phyloP scores from a whole-genome alignment of 2,797 vertebrate species.

The Catostomus latipinnis region DNA sequence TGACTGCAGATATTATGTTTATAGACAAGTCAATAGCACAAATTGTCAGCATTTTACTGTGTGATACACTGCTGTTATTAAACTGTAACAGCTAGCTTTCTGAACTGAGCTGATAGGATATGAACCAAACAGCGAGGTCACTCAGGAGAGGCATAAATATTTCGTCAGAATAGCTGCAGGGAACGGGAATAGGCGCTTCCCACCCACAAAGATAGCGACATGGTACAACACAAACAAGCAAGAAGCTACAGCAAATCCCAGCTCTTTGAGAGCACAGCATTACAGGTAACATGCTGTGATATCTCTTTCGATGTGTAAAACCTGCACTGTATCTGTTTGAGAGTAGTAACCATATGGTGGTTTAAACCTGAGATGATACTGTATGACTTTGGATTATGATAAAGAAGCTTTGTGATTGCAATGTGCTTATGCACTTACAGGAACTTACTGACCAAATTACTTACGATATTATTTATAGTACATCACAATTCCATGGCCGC shows the following conservation, averaged over 20 bases:
- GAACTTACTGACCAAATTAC: conserved; percentile 10
- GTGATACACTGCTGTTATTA: conserved; percentile 2
- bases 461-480: conserved; percentile 3
- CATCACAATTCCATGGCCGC: background rate
- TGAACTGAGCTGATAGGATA: background rate
- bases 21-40: background rate
- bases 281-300: conserved; percentile 31
- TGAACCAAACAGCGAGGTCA: conserved; percentile 34
- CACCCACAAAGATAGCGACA: conserved; percentile 23
- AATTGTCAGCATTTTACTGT: background rate
- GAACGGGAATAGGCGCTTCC: conserved; percentile 3
- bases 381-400: conserved; percentile 12
- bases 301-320: conserved; percentile 13
- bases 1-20: conserved; percentile 13
- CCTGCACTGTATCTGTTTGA: background rate
- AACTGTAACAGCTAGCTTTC: conserved; percentile 1
- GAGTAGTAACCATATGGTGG: background rate
- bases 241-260: conserved; percentile 18
- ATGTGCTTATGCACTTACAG: conserved; percentile 2
- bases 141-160: conserved; percentile 26
- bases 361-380: conserved; percentile 2
- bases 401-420: conserved; percentile 20
- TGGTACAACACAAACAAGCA: conserved; percentile 21
- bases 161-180: conserved; percentile 26
- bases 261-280: conserved; percentile 9